Percentiles rank a stretch among this genome's conserved stretches.
These are phyloP conservation scores for Rhynchonema sp. DNA, from an alignment of 2,888 invertebrate genomes.

Conservation along the genomic window DNA sequence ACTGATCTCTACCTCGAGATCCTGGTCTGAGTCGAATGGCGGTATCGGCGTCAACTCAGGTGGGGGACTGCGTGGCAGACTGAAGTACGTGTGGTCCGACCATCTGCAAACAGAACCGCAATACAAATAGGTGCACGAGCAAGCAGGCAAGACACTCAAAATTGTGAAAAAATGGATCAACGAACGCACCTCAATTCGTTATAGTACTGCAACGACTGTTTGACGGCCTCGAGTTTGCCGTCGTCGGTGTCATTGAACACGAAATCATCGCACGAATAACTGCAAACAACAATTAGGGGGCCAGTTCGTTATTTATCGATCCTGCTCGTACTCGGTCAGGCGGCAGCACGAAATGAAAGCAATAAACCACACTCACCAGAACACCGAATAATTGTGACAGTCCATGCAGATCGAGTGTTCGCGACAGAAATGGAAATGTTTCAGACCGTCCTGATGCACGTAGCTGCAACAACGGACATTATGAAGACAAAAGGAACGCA, in stretches of 20 bases:
- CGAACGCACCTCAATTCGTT: not conserved
- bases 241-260: conserved; percentile 44
- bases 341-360: not conserved
- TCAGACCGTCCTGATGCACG: conserved; percentile 52
- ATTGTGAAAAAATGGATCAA: not conserved
- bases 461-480: conserved; percentile 43
- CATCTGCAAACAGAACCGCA: not conserved
- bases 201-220: not conserved
- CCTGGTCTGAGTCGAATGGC: too few relatives aligned
- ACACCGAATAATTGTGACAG: conserved; percentile 51
- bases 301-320: too few relatives aligned
- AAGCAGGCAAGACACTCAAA: too few relatives aligned
- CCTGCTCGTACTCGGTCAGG: too few relatives aligned
- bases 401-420: conserved; percentile 56
- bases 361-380: conserved; percentile 41
- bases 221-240: conserved; percentile 7
- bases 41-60: not conserved
- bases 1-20: too few relatives aligned
- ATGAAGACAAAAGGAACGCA: not conserved
- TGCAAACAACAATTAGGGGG: conserved; percentile 32
- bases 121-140: too few relatives aligned
- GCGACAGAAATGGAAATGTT: conserved; percentile 43
- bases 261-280: conserved; percentile 60
- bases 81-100: not conserved
- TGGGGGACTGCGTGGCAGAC: not conserved